phyloP scores from a whole-genome alignment of 2,113 vertebrate genomes.

The Dipodomys spectabilis region DNA sequence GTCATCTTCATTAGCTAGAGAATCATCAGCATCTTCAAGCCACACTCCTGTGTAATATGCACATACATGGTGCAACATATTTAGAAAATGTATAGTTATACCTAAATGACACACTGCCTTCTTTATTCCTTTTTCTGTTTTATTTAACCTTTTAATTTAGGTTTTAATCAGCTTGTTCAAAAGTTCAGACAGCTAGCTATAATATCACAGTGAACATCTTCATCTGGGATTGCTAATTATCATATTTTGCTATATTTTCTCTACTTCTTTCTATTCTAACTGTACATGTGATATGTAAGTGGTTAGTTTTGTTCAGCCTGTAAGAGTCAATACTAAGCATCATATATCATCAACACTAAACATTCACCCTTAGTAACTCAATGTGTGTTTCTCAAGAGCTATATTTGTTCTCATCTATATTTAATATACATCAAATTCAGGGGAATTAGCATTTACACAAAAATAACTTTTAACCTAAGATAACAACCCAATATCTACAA shows the following conservation, averaged over 20 bases:
- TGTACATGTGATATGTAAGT: not conserved
- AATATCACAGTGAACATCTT: not conserved
- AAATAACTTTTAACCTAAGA: not conserved
- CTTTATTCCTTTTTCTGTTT: not conserved
- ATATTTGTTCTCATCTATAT: not conserved
- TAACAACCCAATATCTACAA: not conserved
- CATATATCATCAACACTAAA: no score
- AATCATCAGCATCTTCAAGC: not conserved
- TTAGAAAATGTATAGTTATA: slow-evolving; percentile 4
- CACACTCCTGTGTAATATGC: not conserved
- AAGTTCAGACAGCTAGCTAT: not conserved
- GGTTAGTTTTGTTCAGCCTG: not conserved
- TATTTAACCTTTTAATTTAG: not conserved
- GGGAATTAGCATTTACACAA: not conserved
- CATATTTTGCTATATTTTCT: not conserved
- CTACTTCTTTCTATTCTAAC: not conserved
- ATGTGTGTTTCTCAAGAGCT: not conserved
- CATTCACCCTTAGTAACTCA: not conserved
- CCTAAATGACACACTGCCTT: not conserved
- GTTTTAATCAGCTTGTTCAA: not conserved
- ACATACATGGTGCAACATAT: fast-evolving
- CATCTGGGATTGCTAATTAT: not conserved
- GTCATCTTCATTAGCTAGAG: not conserved
- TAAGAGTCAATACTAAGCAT: not conserved
- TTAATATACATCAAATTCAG: not conserved